Evolutionary conservation across 2,888 invertebrate genomes (phyloP), one percentile per base, ranked within the genome.

Genomic region (Chalcis sispes): DNA sequence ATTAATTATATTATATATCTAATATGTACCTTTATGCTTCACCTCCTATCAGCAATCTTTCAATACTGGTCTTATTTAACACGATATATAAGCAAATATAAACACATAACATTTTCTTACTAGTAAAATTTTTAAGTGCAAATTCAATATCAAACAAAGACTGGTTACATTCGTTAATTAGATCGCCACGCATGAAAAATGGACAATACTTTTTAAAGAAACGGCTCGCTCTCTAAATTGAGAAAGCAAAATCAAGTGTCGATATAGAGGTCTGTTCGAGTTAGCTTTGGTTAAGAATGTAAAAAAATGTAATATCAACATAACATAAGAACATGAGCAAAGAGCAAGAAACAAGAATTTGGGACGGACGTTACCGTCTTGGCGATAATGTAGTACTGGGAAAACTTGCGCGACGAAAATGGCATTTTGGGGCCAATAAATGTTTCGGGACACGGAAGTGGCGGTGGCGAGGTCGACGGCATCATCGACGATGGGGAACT

Each of bases 311-410:
- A 54, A 15, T 59, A 27, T 77, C 32, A 72, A 73, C 46, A 77
- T 59, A 66, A 62, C 25, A 52, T 46, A 56, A 72, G 27, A 72
- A 72, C 48, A 76, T 73, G 66, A 64, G 36, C 62, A 73, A 66
- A 67, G 54, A 73, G 25, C 67, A 75, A 66, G 50, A 58, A 66
- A 75, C 27, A 72, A 77, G 27, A 75, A 83, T 80, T 83, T 80
- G 83, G 82, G 86, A 84, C 85, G 85, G 87, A 86, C 85, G 85
- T 88, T 88, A 88, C 88, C 88, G 87, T 86, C 86, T 86, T 88
- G 85, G 85, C 85, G 83, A 88, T 81, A 87, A 88, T 88, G 87
- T 87, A 88, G 85, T 85, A 86, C 86, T 85, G 87, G 84, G 85
- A 85, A 87, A 85, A 83, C 86, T 88, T 87, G 88, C 86, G 88